Base-by-base conservation (phyloP, 2,797 vertebrate species). In the Xenentodon cancila region DNA sequence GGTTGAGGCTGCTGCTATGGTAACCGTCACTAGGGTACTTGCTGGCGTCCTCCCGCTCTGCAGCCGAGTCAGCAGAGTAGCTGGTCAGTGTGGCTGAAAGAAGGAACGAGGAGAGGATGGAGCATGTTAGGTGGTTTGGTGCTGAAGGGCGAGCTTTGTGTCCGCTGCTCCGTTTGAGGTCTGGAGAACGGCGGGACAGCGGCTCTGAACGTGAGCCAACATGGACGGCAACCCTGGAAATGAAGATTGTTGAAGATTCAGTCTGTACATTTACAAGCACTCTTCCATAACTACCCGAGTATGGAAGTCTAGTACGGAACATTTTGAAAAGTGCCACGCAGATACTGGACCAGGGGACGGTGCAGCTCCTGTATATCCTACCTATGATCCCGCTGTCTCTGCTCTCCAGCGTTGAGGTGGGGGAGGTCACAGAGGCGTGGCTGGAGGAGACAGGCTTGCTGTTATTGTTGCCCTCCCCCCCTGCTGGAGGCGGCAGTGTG, bases 301-400 rank as follows among this genome's bases (percentile, higher is more conserved):
- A 25, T 25, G 25, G 25, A 25, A 5, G 25, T 25, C 3, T 25
- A 5, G 25, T 25, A 25, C 25, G 25, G n/a, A n/a, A n/a, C n/a
- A n/a, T n/a, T n/a, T n/a, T n/a, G n/a, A n/a, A n/a, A n/a, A n/a
- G n/a, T n/a, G 25, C 25, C 25, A 25, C 3, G 25, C 25, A 25
- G 25, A 25, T 5, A 25, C 2, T 34, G 32, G 32, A 7, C 2
- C 7, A 6, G 32, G 2, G 32, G 32, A 34, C 32, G 9, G 4
- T 34, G 32, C 32, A 34, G 7, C 32, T 34, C 34, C 9, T 37
- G 34, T 32, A 9, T 9, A 8, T 46, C 93, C 94, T 80, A 98
- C 97, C 97, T 47, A 98, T 98, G 81, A 98, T 98, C 22, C 97
- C 97, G 12, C 96, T 97, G 89, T 98, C 97, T 68, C 96, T 91